phyloP scores from a whole-genome alignment of 2,113 vertebrate species.

The Nyctereutes procyonoides region DNA sequence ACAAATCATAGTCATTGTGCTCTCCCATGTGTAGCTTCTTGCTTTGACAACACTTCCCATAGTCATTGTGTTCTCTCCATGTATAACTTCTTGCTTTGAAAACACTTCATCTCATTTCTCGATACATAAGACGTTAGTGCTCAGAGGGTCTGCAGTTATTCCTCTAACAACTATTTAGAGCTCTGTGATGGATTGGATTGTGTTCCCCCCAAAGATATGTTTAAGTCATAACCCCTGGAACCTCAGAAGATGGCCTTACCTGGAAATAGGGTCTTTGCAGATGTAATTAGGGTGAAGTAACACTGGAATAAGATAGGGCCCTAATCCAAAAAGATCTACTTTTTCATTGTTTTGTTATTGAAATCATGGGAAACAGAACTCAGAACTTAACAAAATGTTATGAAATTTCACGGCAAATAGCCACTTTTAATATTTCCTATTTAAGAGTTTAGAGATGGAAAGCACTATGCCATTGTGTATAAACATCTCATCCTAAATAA shows the following conservation, averaged over 20 bases:
- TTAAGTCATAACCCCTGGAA: neutral
- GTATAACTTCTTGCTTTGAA: neutral
- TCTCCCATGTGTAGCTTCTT: neutral
- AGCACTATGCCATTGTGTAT: neutral
- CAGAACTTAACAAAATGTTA: constrained; percentile 4
- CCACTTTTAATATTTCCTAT: neutral
- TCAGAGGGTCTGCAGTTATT: neutral
- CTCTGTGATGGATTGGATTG: neutral
- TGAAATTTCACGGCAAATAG: neutral
- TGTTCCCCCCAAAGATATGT: neutral
- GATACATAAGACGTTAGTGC: neutral
- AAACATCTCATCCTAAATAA: neutral
- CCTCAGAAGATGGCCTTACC: neutral
- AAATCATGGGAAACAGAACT: neutral
- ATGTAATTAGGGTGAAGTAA: neutral
- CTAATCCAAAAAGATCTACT: neutral
- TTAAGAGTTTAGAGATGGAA: neutral
- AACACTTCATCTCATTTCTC: neutral
- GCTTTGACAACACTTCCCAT: neutral
- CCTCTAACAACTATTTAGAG: neutral
- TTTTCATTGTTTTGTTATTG: neutral
- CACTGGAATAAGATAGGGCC: neutral
- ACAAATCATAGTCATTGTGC: neutral
- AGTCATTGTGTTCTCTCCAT: neutral
- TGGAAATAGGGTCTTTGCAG: neutral